Percentiles rank a stretch among this genome's conserved stretches.
Evolutionary conservation across 2,113 vertebrate species (phyloP).

Genomic region (Colaptes auratus): DNA sequence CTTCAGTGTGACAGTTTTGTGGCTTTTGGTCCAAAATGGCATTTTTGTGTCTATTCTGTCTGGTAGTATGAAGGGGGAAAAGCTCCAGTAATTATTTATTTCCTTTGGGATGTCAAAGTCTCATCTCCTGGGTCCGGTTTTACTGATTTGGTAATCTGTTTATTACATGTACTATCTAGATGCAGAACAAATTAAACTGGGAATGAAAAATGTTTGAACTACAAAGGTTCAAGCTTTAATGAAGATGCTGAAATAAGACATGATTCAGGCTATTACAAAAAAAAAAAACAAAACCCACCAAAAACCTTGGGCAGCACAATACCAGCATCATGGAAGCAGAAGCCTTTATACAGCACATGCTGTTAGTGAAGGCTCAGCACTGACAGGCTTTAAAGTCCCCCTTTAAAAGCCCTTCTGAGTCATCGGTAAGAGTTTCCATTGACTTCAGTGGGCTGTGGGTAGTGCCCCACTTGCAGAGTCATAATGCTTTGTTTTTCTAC

Average conservation of each 20-base stretch:
- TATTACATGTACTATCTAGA: slow-evolving; percentile 29
- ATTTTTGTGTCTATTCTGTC: neutral
- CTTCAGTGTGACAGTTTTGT: neutral
- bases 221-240: slow-evolving; percentile 4
- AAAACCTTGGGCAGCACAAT: neutral
- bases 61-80: neutral
- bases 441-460: slow-evolving; percentile 1
- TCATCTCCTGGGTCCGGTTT: slow-evolving; percentile 10
- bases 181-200: neutral
- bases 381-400: neutral
- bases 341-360: neutral
- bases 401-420: too few relatives aligned
- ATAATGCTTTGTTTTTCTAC: slow-evolving; percentile 13
- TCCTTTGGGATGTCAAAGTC: neutral
- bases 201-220: slow-evolving; percentile 17
- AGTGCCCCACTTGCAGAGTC: neutral
- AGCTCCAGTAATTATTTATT: neutral
- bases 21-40: neutral
- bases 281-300: too few relatives aligned
- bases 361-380: neutral
- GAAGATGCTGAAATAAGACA: neutral
- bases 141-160: slow-evolving; percentile 23
- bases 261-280: neutral
- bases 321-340: neutral
- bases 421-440: neutral